These are phyloP conservation scores for Tyria jacobaeae DNA, from an alignment of 2,888 invertebrate species.

Conservation along the genomic window DNA sequence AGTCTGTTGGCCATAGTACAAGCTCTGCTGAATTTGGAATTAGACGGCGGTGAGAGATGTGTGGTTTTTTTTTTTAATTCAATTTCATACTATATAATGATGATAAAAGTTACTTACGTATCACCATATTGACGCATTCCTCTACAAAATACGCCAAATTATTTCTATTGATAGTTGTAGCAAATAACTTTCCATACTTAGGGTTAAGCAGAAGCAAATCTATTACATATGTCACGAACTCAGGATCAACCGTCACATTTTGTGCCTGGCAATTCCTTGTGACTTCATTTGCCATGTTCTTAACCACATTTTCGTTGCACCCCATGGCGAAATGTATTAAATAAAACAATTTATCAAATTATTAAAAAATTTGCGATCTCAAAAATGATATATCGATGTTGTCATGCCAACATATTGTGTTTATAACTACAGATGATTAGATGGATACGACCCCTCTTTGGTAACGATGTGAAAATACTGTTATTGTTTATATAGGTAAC, in stretches of 20 bases:
- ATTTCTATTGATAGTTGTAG: conserved; percentile 76
- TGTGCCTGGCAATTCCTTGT: conserved; percentile 81
- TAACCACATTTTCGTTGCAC: conserved; percentile 81
- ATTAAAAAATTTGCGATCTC: not conserved
- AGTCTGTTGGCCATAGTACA: too few species aligned
- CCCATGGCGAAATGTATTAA: conserved; percentile 60
- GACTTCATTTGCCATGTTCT: conserved; percentile 87
- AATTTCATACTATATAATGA: not conserved
- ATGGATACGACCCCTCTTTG: not conserved
- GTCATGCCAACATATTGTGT: conserved; percentile 6
- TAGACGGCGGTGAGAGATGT: too few species aligned
- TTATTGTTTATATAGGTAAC: too few species aligned
- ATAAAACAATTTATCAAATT: conserved; percentile 18
- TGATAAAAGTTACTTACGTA: conserved; percentile 67
- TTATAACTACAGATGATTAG: not conserved
- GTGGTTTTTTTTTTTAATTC: too few species aligned
- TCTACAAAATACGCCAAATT: conserved; percentile 85
- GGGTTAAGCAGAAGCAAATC: conserved; percentile 85
- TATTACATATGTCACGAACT: conserved; percentile 84
- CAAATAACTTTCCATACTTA: conserved; percentile 83
- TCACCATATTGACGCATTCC: conserved; percentile 79
- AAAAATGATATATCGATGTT: conserved; percentile 15
- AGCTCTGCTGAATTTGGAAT: too few species aligned
- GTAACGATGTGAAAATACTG: too few species aligned
- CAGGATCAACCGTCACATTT: conserved; percentile 74